Evolutionary conservation across 2,113 vertebrate species (phyloP).

Genomic region (Podiceps cristatus): DNA sequence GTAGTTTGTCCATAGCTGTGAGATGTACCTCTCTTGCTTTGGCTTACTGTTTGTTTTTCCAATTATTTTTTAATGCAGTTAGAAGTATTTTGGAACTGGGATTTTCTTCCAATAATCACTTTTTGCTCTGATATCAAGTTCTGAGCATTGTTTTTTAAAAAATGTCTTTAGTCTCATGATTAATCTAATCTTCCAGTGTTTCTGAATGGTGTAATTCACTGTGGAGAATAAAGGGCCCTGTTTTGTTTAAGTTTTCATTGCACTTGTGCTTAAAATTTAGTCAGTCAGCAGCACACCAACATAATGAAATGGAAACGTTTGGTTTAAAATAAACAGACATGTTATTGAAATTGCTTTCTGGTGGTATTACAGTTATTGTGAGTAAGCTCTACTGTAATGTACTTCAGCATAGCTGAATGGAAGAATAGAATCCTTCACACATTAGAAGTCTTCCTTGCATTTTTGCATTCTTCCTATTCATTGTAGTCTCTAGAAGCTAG

Average conservation of each 20-base stretch:
- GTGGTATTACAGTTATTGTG: background rate
- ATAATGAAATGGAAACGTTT: slow-evolving; percentile 8
- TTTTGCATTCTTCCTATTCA: background rate
- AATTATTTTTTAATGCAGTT: background rate
- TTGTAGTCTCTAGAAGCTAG: background rate
- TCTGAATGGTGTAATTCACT: slow-evolving; percentile 61
- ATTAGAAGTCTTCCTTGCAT: slow-evolving; percentile 4
- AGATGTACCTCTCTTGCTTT: background rate
- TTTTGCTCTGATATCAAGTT: background rate
- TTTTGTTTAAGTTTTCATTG: slow-evolving; percentile 41
- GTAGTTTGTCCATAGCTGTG: background rate
- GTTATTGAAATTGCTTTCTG: slow-evolving; percentile 22
- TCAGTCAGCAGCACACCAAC: background rate
- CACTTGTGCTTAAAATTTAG: slow-evolving; percentile 45
- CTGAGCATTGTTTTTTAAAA: slow-evolving; percentile 24
- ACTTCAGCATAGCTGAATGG: background rate
- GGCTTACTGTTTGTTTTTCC: background rate
- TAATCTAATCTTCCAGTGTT: slow-evolving; percentile 57
- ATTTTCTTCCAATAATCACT: background rate
- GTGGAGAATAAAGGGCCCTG: background rate
- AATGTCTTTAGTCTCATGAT: slow-evolving; percentile 3
- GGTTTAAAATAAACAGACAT: slow-evolving; percentile 47
- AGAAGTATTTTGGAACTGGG: background rate
- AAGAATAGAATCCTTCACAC: background rate
- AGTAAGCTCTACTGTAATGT: background rate